phyloP scores from a whole-genome alignment of 2,888 invertebrate genomes.

The Drosophila limbata region DNA sequence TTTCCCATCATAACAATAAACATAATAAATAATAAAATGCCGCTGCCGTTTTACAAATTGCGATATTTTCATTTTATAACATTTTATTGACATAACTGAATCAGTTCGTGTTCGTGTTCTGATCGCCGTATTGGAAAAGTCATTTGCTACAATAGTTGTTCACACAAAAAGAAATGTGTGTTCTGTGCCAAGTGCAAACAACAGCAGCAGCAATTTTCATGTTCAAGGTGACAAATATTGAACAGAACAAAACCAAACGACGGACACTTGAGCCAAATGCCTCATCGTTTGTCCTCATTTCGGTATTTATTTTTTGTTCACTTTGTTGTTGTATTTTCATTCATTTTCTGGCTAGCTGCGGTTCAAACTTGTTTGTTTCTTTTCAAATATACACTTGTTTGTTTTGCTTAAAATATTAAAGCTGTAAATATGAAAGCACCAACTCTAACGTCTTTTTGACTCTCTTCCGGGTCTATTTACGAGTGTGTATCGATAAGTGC shows the following conservation, averaged over 20 bases:
- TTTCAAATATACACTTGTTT: background rate
- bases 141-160: constrained; percentile 26
- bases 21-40: constrained; percentile 31
- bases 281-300: constrained; percentile 42
- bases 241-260: constrained; percentile 28
- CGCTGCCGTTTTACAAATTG: constrained; percentile 38
- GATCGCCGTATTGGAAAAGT: constrained; percentile 53
- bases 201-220: constrained; percentile 69
- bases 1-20: constrained; percentile 48
- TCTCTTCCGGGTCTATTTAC: background rate
- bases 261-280: constrained; percentile 70
- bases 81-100: constrained; percentile 22
- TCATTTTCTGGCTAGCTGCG: constrained; percentile 44
- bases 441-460: background rate
- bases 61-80: constrained; percentile 35
- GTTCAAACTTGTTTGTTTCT: constrained; percentile 27
- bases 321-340: background rate
- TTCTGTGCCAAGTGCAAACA: constrained; percentile 82
- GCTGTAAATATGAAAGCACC: background rate
- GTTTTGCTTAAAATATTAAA: background rate
- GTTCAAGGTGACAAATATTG: constrained; percentile 78
- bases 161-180: constrained; percentile 15
- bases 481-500: constrained; percentile 4
- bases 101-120: constrained; percentile 7
- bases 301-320: constrained; percentile 9